Evolutionary conservation across 2,113 vertebrate species (phyloP), one percentile per base, ranked within the genome.

Genomic region (Dromiciops gliroides): DNA sequence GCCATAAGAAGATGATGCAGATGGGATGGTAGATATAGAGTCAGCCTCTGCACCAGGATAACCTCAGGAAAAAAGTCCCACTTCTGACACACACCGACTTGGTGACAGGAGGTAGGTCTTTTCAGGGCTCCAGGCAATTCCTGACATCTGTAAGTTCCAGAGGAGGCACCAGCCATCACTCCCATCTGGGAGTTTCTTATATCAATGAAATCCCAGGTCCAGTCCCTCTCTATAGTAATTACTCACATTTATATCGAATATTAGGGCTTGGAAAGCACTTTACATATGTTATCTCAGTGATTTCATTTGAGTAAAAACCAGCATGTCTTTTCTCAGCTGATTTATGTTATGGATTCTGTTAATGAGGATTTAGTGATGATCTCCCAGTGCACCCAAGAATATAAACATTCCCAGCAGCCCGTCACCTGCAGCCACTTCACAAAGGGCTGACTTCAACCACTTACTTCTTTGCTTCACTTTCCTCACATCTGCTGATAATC

Each of bases 311-410:
- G 67, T 44, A 44, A 83, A 44, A 83, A 7, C 67, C 67, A 75
- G 67, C 67, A 19, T 22, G 7, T n/a, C 16, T 60, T 67, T 19
- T 91, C 90, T 48, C 25, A 48, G 44, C 16, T n/a, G 31, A 6
- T 67, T 89, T 90, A 37, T 19, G 90, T 92, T 93, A 92, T 83
- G 3, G 89, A 11, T 92, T 60, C 91, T 22, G 50, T 67, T n/a
- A 47, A 49, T 9, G 88, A 89, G 60, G 89, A 48, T 50, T 37
- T 83, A 49, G 22, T 93, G 4, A 90, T 89, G 53, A 83, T 90
- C 44, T 56, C 22, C 3, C 0, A 28, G 53, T 52, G 31, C 51
- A 67, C 89, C 48, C 6, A 51, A 83, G 47, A 93, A 83, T 1
- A 48, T 75, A 92, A 89, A 50, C 50, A 11, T 24, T 90, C 51